Percentiles rank a stretch among this genome's conserved stretches.
Conservation (phyloP, 2,888 invertebrate species). For the Cheilosia grossa region DNA sequence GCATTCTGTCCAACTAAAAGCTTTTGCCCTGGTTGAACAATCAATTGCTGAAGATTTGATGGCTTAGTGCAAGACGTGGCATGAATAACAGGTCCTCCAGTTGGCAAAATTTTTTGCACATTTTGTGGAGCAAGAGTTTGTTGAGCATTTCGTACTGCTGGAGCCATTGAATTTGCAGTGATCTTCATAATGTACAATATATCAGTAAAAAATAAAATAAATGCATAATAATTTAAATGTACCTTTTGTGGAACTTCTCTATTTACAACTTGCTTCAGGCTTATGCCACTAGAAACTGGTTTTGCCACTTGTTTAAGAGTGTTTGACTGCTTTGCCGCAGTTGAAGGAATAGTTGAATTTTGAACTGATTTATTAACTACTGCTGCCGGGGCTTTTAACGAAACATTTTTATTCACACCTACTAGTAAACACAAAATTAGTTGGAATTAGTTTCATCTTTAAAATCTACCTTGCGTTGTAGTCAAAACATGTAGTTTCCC, state of each 20-base stretch:
- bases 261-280: slow-evolving; percentile 73
- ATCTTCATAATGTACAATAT: slow-evolving; percentile 23
- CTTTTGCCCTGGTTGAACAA: slow-evolving; percentile 82
- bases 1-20: slow-evolving; percentile 81
- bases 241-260: slow-evolving; percentile 78
- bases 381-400: slow-evolving; percentile 31
- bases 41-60: slow-evolving; percentile 80
- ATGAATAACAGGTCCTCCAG: slow-evolving; percentile 69
- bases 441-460: not conserved
- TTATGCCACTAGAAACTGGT: slow-evolving; percentile 30
- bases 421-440: slow-evolving; percentile 1
- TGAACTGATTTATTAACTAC: slow-evolving; percentile 46
- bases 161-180: slow-evolving; percentile 58
- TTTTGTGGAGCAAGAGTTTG: slow-evolving; percentile 76
- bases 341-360: slow-evolving; percentile 54
- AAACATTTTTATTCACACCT: slow-evolving; percentile 43
- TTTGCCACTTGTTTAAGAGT: slow-evolving; percentile 80
- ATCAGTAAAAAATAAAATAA: not conserved
- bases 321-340: slow-evolving; percentile 79
- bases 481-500: slow-evolving; percentile 93
- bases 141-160: slow-evolving; percentile 52
- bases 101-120: slow-evolving; percentile 78
- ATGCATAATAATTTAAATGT: slow-evolving; percentile 26
- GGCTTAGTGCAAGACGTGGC: slow-evolving; percentile 66
- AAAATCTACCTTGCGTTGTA: slow-evolving; percentile 81